Evolutionary conservation across 1,140 invertebrate species (phyloP).

Genomic region (Atta texana): DNA sequence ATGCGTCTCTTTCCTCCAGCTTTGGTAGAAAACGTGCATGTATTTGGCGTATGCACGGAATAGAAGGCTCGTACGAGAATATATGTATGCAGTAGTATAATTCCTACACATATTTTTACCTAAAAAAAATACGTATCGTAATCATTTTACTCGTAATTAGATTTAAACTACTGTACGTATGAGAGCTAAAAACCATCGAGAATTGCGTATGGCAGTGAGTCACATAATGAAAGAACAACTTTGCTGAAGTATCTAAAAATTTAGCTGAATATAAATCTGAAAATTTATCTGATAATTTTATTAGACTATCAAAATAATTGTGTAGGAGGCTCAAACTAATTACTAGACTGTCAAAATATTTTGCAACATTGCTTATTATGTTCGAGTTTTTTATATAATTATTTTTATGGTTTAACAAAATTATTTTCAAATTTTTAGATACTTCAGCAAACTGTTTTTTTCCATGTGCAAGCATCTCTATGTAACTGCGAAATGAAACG

Average conservation of each 20-base stretch:
- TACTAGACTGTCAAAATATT: too few relatives aligned
- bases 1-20: constrained; percentile 26
- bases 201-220: not conserved
- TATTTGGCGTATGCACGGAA: constrained; percentile 10
- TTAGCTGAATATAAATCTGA: too few relatives aligned
- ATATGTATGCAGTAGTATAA: constrained; percentile 41
- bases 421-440: too few relatives aligned
- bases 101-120: constrained; percentile 58
- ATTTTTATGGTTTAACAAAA: too few relatives aligned
- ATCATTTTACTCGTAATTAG: constrained; percentile 50
- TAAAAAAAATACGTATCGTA: constrained; percentile 44
- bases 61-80: constrained; percentile 5
- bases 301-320: too few relatives aligned
- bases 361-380: too few relatives aligned
- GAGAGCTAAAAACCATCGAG: constrained; percentile 17
- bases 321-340: too few relatives aligned
- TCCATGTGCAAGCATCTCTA: not conserved
- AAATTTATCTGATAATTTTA: too few relatives aligned
- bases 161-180: constrained; percentile 30
- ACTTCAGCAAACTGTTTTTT: too few relatives aligned
- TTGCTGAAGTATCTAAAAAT: too few relatives aligned
- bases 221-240: not conserved
- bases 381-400: too few relatives aligned
- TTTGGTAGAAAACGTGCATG: constrained; percentile 45
- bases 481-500: not conserved